Base-by-base conservation (phyloP, 2,797 vertebrate genomes). In the Typhlichthys subterraneus region DNA sequence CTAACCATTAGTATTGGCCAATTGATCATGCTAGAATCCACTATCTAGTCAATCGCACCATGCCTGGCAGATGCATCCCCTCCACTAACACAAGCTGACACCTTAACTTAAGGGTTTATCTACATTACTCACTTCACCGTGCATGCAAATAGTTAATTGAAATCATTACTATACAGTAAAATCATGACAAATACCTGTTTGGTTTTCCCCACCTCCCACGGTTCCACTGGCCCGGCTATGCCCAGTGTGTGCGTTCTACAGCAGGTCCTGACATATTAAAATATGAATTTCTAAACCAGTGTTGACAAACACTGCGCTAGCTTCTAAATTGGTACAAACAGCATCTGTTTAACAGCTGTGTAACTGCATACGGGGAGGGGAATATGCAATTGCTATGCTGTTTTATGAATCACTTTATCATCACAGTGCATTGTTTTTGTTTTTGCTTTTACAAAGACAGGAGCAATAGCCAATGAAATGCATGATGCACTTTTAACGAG, bases 321-420 rank as follows among this genome's bases (percentile, higher is more conserved):
- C 76, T 82, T 71, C 87, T 86, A 91, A 91, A 92, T 89, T 88
- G 88, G 80, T 88, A 89, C 89, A 91, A 91, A 90, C 85, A 88
- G 81, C 89, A 88, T 90, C 87, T 91, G 89, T 85, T 92, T 88
- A 91, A 90, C 90, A 91, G 89, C 85, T 90, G 87, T 84, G 86
- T 87, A 86, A 88, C 82, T 84, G 77, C 81, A 81, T 80, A 49
- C 46, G 70, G n/a, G 17, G 23, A 49, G 12, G 53, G 76, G 57
- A 42, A 72, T 86, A 86, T 79, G 59, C 73, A 83, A 82, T 83
- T 8, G 67, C 80, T 57, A 51, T 42, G 57, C 61, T 70, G 65
- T 84, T 87, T 90, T 88, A 91, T 90, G 87, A 91, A 92, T 91
- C 87, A 89, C 81, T 69, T 67, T 90, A 82, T 88, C 89, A 89